Evolutionary conservation across 2,888 invertebrate species (phyloP), one percentile per base, ranked within the genome.

Genomic region (Apodemia duryi): DNA sequence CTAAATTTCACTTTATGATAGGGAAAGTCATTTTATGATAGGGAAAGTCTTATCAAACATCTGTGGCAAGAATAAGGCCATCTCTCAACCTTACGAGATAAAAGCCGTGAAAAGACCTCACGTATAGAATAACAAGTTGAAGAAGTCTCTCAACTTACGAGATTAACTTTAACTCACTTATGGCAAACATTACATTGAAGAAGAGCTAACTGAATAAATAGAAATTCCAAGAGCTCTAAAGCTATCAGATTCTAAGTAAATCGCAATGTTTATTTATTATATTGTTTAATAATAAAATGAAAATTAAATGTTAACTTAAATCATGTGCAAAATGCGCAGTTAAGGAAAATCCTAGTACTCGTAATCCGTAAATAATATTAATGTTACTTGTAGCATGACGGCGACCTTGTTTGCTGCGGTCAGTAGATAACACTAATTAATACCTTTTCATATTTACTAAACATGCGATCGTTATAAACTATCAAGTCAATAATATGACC

Each of bases 361-460:
- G 49, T 49, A 49, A 49, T 57, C 57, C 29, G 57, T 57, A 35
- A 57, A 57, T 32, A 57, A 35, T 32, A 32, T 57, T 57, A 29
- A 57, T 57, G 57, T 57, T 32, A 13, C 57, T 13, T n/a, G 57
- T 32, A 57, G 57, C 57, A 32, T 32, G 57, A 57, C 32, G 57
- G 57, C 57, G 57, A 57, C 57, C 57, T 57, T 57, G 57, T 35
- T 57, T 13, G 32, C 57, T 13, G 57, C 57, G 32, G 57, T 57
- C 32, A 13, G 57, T 32, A 32, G 57, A 57, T 57, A 57, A 57
- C 32, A 35, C 57, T 57, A 57, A 57, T 57, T 57, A 57, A 57
- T 57, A 57, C 32, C 28, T 32, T 57, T 57, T 32, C 57, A 32
- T 57, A 57, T 57, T 57, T 57, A 57, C 57, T 32, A 57, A 57